Evolutionary conservation across 1,140 invertebrate species (phyloP).

Genomic region (Oryzaephilus surinamensis): DNA sequence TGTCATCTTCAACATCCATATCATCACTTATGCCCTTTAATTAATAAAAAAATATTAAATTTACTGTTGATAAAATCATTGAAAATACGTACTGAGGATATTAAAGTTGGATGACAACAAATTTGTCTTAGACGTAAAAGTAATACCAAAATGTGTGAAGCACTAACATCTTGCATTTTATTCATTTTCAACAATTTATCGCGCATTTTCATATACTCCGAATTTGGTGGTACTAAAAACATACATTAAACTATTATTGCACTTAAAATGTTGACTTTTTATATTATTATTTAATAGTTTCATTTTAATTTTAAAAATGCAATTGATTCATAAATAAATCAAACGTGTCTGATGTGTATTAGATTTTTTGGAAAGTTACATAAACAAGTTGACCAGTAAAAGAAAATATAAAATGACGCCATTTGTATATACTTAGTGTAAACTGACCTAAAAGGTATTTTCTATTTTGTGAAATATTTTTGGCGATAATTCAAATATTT

Average conservation of each 20-base stretch:
- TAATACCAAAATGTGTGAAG: conserved; percentile 69
- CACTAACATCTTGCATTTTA: conserved; percentile 49
- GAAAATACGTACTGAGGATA: conserved; percentile 43
- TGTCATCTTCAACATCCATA: conserved; percentile 3
- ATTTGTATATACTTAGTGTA: no score
- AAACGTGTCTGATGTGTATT: neutral
- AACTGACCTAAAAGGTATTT: no score
- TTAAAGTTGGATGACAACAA: conserved; percentile 78
- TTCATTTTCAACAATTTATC: conserved; percentile 48
- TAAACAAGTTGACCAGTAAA: no score
- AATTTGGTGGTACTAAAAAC: conserved; percentile 18
- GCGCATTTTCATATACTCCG: conserved; percentile 38
- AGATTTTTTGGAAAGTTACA: no score
- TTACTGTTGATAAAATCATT: neutral
- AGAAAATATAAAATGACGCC: no score
- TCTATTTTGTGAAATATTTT: no score
- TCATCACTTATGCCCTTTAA: conserved; percentile 2
- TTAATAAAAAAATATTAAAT: neutral
- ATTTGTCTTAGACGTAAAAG: conserved; percentile 77
- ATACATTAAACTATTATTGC: conserved; percentile 1
- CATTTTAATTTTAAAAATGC: neutral
- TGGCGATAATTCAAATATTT: no score
- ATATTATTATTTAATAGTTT: neutral
- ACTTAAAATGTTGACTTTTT: neutral
- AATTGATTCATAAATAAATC: neutral